phyloP scores from a whole-genome alignment of 1,140 invertebrate species.

The Pachypeltis micranthus region DNA sequence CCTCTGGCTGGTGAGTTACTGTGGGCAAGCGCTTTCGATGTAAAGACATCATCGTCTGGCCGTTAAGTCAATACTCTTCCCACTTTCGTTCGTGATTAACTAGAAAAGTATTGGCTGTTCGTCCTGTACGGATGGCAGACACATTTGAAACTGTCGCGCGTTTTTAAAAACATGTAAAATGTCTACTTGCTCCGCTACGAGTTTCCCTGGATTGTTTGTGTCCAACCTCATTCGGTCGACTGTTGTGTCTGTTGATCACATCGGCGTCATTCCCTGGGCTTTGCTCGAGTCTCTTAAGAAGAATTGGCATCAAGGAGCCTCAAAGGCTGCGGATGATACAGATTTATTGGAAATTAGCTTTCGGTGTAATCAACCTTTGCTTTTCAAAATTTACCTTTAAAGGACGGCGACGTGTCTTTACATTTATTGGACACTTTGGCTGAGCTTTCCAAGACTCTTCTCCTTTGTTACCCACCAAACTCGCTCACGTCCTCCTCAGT shows the following conservation, averaged over 20 bases:
- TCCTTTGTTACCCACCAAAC: slow-evolving; percentile 10
- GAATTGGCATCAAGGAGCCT: slow-evolving; percentile 4
- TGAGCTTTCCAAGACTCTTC: not conserved
- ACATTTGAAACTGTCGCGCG: no score
- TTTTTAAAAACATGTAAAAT: no score
- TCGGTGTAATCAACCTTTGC: slow-evolving; percentile 12
- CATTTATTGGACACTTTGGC: not conserved
- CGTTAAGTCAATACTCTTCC: no score
- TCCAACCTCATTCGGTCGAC: slow-evolving; percentile 10
- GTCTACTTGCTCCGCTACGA: not conserved
- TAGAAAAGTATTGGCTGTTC: no score
- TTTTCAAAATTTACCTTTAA: slow-evolving; percentile 8
- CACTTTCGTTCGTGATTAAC: no score
- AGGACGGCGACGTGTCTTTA: not conserved
- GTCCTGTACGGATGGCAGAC: no score
- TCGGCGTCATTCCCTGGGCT: slow-evolving; percentile 17
- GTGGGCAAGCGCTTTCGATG: no score
- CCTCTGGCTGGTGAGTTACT: no score
- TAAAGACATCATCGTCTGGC: no score
- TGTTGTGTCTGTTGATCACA: slow-evolving; percentile 17
- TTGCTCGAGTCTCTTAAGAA: not conserved
- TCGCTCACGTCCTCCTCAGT: slow-evolving; percentile 12
- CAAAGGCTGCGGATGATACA: slow-evolving; percentile 1
- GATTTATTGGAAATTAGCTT: slow-evolving; percentile 15
- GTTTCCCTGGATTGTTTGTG: not conserved